phyloP scores from a whole-genome alignment of 2,113 vertebrate genomes.

The Leucosticte australis region DNA sequence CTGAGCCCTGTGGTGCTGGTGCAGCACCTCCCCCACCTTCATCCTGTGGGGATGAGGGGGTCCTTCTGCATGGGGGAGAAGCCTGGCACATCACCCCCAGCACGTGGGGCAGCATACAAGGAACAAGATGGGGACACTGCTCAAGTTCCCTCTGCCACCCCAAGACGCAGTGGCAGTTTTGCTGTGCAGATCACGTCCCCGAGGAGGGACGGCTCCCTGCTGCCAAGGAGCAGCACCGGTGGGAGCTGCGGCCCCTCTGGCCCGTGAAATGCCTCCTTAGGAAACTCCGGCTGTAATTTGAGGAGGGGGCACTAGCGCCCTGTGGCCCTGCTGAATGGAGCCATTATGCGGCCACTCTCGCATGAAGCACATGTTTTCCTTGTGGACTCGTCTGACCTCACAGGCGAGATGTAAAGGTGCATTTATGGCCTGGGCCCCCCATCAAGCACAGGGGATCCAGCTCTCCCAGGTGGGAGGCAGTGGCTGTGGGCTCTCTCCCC shows the following conservation, averaged over 20 bases:
- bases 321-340: slow-evolving; percentile 54
- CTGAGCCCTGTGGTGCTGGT: fast-evolving
- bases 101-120: fast-evolving
- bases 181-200: fast-evolving
- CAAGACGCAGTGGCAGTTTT: not conserved
- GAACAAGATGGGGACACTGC: not conserved
- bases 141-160: not conserved
- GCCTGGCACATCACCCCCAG: not conserved
- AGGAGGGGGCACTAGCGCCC: slow-evolving; percentile 58
- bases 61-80: not conserved
- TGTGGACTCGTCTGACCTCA: slow-evolving; percentile 47
- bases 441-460: not conserved
- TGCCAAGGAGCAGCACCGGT: fast-evolving
- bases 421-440: slow-evolving; percentile 31
- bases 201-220: not conserved
- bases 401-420: slow-evolving; percentile 27
- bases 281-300: slow-evolving; percentile 52
- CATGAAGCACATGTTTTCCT: slow-evolving; percentile 38
- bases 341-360: slow-evolving; percentile 30
- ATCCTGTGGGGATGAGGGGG: fast-evolving
- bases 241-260: not conserved
- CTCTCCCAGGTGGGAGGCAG: not conserved
- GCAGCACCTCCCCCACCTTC: not conserved
- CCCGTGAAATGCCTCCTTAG: slow-evolving; percentile 5
- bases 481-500: not conserved